Base-by-base conservation (phyloP, 2,113 vertebrate species). In the Illadopsis cleaveri region DNA sequence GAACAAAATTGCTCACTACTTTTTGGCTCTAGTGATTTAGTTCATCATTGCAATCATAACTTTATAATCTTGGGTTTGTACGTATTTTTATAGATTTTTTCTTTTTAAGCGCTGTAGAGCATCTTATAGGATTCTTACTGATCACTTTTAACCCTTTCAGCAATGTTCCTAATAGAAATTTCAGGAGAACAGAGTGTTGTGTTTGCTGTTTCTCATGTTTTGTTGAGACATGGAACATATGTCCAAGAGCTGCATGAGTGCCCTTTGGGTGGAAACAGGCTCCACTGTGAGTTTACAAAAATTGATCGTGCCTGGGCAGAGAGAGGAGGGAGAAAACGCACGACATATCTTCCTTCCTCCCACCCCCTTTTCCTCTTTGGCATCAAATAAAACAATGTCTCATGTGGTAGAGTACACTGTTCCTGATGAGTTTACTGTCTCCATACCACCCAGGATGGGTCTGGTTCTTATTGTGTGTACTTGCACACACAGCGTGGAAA, bases 361-460 rank as follows among this genome's bases (percentile, higher is more conserved):
- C 87, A 86, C 68, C 62, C 79, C 58, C 81, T 90, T 81, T 96
- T 96, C 82, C 86, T 97, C 84, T 94, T 85, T 96, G 96, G 96
- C 95, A 91, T 80, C 57, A 80, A 94, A 96, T 96, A 90, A 97
- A 97, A 96, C 44, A 0, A 54, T 77, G 68, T 91, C 50, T 95
- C 53, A 71, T 94, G 51, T 94, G 89, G 89, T 20, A 64, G 80
- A 93, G 72, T 44, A 50, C 17, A 3, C 1, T 30, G 56, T 86
- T 91, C 81, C 91, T 90, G 92, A 95, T 94, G 94, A 94, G 93
- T 92, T 87, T 91, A 73, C 89, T 95, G 94, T 96, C 94, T 97
- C 93, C 58, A 53, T 94, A 96, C 97, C 97, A 97, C 97, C 96
- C 96, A 97, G 94, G 95, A 83, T 72, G 95, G 91, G 77, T 97